Percentiles rank a stretch among this genome's conserved stretches.
phyloP scores from a whole-genome alignment of 2,888 invertebrate species.

The Cordilura impudica region DNA sequence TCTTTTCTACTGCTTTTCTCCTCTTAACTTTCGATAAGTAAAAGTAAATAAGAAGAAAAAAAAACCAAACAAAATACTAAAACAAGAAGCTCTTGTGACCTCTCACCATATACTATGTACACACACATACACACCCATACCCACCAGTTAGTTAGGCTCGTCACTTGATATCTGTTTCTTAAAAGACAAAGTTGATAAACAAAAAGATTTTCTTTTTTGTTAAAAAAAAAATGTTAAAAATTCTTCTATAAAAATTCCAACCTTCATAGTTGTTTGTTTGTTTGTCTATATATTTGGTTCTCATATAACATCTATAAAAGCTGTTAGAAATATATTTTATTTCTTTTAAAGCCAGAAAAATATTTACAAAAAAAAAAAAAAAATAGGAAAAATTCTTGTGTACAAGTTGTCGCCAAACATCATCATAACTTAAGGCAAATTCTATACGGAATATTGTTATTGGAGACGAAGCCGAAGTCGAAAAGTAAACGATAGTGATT shows the following conservation, averaged over 20 bases:
- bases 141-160: background rate
- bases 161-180: constrained; percentile 24
- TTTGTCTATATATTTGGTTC: background rate
- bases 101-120: background rate
- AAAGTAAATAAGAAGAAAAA: constrained; percentile 28
- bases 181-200: constrained; percentile 22
- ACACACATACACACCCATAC: background rate
- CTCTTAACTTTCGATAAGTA: constrained; percentile 20
- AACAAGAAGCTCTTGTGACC: constrained; percentile 22
- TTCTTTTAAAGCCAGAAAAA: background rate
- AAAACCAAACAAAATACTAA: background rate
- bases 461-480: constrained; percentile 7
- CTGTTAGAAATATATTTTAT: background rate
- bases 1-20: background rate
- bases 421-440: constrained; percentile 34
- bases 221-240: constrained; percentile 11
- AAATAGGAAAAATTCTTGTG: constrained; percentile 3
- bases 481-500: constrained; percentile 50
- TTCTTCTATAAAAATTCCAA: background rate
- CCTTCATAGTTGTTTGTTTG: background rate
- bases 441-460: constrained; percentile 25
- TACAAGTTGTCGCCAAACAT: constrained; percentile 42
- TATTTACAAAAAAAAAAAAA: background rate
- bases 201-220: background rate
- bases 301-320: constrained; percentile 1